A percentile compares a stretch with the other conserved stretches of the same genome.
Conservation (phyloP, 2,888 invertebrate species). For the Xestia ashworthii region DNA sequence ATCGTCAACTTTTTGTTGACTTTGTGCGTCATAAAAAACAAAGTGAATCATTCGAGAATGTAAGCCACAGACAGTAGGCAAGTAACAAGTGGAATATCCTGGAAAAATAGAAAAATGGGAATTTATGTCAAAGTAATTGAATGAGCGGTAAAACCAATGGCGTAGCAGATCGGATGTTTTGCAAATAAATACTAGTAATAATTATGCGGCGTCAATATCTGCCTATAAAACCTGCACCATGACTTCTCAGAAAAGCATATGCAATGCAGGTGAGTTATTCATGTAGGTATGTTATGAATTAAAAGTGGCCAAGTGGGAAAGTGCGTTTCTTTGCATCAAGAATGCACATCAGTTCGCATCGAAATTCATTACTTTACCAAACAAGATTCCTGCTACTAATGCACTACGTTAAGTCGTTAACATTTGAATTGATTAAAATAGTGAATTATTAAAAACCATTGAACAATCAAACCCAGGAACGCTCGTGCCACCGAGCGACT, state of each 20-base stretch:
- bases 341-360: not conserved
- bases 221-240: not conserved
- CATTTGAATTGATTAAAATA: not conserved
- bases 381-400: not conserved
- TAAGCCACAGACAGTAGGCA: slow-evolving; percentile 34
- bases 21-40: slow-evolving; percentile 76
- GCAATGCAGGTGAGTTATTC: not conserved
- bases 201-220: not conserved
- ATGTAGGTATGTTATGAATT: not conserved
- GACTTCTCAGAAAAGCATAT: not conserved
- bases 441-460: not conserved
- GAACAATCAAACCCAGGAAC: not conserved
- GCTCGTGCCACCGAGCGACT: not conserved
- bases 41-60: slow-evolving; percentile 80
- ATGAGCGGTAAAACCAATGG: slow-evolving; percentile 53
- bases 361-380: not conserved
- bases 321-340: not conserved
- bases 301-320: slow-evolving; percentile 2
- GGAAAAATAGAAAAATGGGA: slow-evolving; percentile 55
- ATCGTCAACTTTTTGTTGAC: slow-evolving; percentile 50
- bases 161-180: slow-evolving; percentile 25
- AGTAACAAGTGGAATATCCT: slow-evolving; percentile 33
- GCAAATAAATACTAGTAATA: slow-evolving; percentile 17
- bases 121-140: slow-evolving; percentile 35
- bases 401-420: no score